Percentiles rank a stretch among this genome's conserved stretches.
phyloP scores from a whole-genome alignment of 2,888 invertebrate species.

The Mystacides longicornis region DNA sequence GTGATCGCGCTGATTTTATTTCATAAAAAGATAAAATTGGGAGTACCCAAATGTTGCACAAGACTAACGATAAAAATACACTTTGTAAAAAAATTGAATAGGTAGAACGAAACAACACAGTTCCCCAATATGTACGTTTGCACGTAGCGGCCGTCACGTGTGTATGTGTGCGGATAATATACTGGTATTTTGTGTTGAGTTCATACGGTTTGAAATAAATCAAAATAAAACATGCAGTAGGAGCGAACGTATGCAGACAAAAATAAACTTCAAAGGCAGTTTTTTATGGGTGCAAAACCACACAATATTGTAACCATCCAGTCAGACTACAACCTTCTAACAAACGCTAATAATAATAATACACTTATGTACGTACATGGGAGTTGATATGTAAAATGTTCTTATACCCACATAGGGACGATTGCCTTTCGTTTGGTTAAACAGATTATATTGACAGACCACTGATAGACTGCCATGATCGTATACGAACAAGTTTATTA shows the following conservation, averaged over 20 bases:
- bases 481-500: too few relatives aligned
- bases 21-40: too few relatives aligned
- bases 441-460: slow-evolving; percentile 8
- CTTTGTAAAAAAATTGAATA: too few relatives aligned
- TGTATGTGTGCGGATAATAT: too few relatives aligned
- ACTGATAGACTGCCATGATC: too few relatives aligned
- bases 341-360: not conserved
- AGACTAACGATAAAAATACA: too few relatives aligned
- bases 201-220: not conserved
- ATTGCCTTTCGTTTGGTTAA: slow-evolving; percentile 14
- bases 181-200: too few relatives aligned
- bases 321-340: not conserved
- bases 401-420: slow-evolving; percentile 8
- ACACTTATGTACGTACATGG: not conserved
- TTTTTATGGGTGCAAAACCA: slow-evolving; percentile 7
- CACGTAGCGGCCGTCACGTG: too few relatives aligned
- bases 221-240: slow-evolving; percentile 7
- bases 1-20: too few relatives aligned
- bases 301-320: slow-evolving; percentile 1
- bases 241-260: slow-evolving; percentile 10
- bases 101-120: too few relatives aligned
- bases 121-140: too few relatives aligned
- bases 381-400: not conserved
- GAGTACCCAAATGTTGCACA: too few relatives aligned
- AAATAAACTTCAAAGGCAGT: slow-evolving; percentile 9